A percentile compares a stretch with the other conserved stretches of the same genome.
phyloP scores from a whole-genome alignment of 2,888 invertebrate genomes.

The Ectemnius lituratus region DNA sequence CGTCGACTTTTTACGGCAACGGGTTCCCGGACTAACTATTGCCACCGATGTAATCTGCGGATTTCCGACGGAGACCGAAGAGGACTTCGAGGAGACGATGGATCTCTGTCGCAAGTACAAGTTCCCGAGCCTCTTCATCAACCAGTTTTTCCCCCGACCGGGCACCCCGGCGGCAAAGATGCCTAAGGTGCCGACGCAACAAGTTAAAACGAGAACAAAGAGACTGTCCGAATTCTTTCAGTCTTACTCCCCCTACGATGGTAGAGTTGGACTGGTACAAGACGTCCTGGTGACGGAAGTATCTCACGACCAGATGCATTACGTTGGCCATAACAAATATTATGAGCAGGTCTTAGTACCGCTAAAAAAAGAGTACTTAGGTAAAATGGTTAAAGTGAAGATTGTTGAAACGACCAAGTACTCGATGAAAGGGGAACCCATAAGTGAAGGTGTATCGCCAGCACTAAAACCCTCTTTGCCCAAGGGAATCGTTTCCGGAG shows the following conservation, averaged over 20 bases:
- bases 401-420: constrained; percentile 86
- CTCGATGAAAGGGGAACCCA: constrained; percentile 86
- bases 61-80: constrained; percentile 96
- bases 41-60: constrained; percentile 99
- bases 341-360: constrained; percentile 96
- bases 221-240: constrained; percentile 92
- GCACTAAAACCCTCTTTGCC: constrained; percentile 80
- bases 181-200: constrained; percentile 89
- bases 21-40: constrained; percentile 94
- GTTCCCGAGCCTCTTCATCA: constrained; percentile 97
- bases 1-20: constrained; percentile 88
- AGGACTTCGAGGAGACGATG: constrained; percentile 94
- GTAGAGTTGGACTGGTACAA: constrained; percentile 83
- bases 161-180: constrained; percentile 97
- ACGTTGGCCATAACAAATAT: constrained; percentile 95
- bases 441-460: constrained; percentile 77
- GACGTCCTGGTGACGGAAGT: constrained; percentile 94
- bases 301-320: constrained; percentile 93
- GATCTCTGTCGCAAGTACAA: constrained; percentile 89
- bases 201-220: constrained; percentile 95
- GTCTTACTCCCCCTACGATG: constrained; percentile 90
- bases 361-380: constrained; percentile 87
- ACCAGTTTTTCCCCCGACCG: constrained; percentile 97
- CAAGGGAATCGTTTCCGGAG: constrained; percentile 81
- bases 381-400: constrained; percentile 88